Evolutionary conservation across 1,140 invertebrate genomes (phyloP).

Genomic region (Cepaea nemoralis): DNA sequence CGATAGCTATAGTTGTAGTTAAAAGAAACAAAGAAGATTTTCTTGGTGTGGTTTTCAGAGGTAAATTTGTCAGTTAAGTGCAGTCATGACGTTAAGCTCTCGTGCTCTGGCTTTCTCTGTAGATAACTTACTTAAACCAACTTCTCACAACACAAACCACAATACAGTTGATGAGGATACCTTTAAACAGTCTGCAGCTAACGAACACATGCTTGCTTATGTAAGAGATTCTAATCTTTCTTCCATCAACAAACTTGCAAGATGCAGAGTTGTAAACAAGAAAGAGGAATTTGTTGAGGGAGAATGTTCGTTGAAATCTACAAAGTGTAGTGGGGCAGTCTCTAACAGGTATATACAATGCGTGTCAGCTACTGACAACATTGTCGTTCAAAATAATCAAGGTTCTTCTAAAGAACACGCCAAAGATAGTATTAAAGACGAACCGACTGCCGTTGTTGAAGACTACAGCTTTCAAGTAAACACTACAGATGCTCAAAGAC

Average conservation of each 20-base stretch:
- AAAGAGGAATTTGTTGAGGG: no score
- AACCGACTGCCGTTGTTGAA: not conserved
- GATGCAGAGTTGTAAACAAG: no score
- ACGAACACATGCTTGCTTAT: not conserved
- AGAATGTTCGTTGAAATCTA: no score
- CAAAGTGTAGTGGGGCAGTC: no score
- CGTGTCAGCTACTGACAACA: no score
- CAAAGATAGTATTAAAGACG: not conserved
- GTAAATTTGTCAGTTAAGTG: no score
- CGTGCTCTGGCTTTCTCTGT: slow-evolving; percentile 10
- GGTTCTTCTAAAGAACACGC: not conserved
- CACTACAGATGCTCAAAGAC: not conserved
- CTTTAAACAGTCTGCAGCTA: not conserved
- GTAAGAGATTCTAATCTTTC: not conserved
- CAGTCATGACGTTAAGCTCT: not conserved
- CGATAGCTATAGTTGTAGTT: no score
- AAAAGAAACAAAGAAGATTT: no score
- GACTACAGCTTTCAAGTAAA: not conserved
- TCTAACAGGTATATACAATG: no score
- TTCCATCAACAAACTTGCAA: no score
- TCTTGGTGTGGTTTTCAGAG: no score
- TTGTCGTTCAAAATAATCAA: no score
- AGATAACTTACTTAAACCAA: slow-evolving; percentile 7
- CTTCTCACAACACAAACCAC: not conserved
- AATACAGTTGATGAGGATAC: not conserved